phyloP scores from a whole-genome alignment of 2,113 vertebrate species.

The Dipodomys ordii region DNA sequence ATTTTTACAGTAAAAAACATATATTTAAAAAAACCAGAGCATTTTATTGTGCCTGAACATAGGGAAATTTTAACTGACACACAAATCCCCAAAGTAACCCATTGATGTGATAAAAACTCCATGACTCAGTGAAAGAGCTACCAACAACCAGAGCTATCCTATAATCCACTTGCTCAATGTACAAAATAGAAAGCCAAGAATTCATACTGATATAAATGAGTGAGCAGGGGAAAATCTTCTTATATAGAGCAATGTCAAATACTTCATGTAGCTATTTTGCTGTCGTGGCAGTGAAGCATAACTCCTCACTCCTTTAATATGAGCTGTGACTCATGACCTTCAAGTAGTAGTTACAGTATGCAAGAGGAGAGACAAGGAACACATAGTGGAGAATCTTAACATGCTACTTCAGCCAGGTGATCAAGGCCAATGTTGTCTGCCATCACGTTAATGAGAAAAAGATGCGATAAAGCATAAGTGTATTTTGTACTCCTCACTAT shows the following conservation, averaged over 20 bases:
- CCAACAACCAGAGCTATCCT: not conserved
- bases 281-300: not conserved
- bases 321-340: not conserved
- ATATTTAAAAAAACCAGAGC: not conserved
- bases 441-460: not conserved
- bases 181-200: not conserved
- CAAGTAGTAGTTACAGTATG: not conserved
- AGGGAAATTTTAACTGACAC: conserved; percentile 37
- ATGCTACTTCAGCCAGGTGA: not conserved
- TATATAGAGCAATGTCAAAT: not conserved
- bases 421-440: not conserved
- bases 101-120: not conserved
- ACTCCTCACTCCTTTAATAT: not conserved
- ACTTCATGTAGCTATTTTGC: not conserved
- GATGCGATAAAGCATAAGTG: not conserved
- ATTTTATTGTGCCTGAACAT: not conserved
- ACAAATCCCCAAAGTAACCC: conserved; percentile 6
- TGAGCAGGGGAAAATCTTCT: not conserved
- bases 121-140: not conserved
- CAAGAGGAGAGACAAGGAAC: not conserved
- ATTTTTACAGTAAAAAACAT: no score
- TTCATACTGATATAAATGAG: not conserved
- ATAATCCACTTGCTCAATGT: not conserved
- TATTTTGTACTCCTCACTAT: not conserved
- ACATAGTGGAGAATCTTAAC: not conserved